These are phyloP conservation scores for Patella depressa DNA, from an alignment of 2,888 invertebrate species.

Conservation along the genomic window DNA sequence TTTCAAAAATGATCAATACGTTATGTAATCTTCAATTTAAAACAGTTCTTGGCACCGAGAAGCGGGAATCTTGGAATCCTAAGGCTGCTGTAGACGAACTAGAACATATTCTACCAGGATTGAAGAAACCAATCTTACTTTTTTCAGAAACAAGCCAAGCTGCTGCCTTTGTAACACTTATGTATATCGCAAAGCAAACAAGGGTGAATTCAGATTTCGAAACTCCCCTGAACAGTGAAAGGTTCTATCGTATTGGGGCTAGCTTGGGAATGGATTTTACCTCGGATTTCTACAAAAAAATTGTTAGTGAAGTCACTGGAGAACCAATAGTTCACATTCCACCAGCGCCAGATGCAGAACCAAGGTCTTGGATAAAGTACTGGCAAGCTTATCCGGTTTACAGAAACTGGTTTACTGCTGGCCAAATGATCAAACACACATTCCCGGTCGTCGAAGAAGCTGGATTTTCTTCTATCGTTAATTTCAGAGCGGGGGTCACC, in stretches of 20 bases:
- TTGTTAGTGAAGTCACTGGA: constrained; percentile 53
- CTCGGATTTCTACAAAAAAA: constrained; percentile 42
- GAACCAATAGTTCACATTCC: constrained; percentile 49
- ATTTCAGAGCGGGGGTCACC: constrained; percentile 49
- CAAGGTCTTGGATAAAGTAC: constrained; percentile 55
- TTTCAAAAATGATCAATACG: constrained; percentile 41
- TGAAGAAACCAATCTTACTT: constrained; percentile 45
- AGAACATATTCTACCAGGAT: constrained; percentile 26
- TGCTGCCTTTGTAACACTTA: constrained; percentile 52
- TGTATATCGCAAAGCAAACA: constrained; percentile 55
- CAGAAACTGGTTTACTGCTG: constrained; percentile 57
- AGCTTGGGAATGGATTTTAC: constrained; percentile 59
- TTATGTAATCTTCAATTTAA: constrained; percentile 49
- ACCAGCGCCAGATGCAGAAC: constrained; percentile 43
- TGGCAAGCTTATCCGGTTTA: constrained; percentile 61
- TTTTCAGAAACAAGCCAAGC: constrained; percentile 53
- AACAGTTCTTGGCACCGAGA: constrained; percentile 43
- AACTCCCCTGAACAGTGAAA: constrained; percentile 48
- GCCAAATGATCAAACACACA: constrained; percentile 57
- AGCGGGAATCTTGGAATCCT: constrained; percentile 49
- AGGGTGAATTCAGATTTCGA: constrained; percentile 43
- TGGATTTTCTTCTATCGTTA: constrained; percentile 56
- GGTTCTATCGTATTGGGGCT: constrained; percentile 53
- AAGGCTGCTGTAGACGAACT: constrained; percentile 52
- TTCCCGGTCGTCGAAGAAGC: constrained; percentile 44